phyloP scores from a whole-genome alignment of 1,140 invertebrate species.

The Phymastichus coffea region DNA sequence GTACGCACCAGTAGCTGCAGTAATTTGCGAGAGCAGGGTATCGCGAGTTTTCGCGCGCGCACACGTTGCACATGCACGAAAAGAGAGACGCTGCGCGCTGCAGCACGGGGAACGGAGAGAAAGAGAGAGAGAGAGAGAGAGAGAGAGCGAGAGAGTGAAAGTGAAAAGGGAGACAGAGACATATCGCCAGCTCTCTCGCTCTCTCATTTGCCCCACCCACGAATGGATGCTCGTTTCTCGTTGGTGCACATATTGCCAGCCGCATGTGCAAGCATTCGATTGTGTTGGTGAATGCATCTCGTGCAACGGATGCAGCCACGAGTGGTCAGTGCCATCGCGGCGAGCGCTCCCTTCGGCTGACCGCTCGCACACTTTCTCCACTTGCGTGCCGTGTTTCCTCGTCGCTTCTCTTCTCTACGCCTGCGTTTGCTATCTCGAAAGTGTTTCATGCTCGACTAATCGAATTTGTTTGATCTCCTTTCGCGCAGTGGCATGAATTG shows the following conservation, averaged over 20 bases:
- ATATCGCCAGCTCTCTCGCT: too few relatives aligned
- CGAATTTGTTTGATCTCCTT: too few relatives aligned
- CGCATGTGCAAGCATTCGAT: constrained; percentile 39
- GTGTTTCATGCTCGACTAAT: too few relatives aligned
- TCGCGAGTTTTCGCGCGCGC: neutral
- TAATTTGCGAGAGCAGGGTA: constrained; percentile 24
- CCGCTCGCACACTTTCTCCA: constrained; percentile 40
- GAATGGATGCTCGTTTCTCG: constrained; percentile 42
- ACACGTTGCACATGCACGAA: neutral
- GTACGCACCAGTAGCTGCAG: too few relatives aligned
- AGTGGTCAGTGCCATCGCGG: constrained; percentile 51
- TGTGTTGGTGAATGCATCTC: constrained; percentile 54
- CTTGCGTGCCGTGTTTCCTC: neutral
- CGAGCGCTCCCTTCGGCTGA: constrained; percentile 37
- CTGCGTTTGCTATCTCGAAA: too few relatives aligned
- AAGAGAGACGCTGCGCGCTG: neutral
- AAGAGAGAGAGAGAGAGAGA: constrained; percentile 12
- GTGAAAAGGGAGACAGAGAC: constrained; percentile 27
- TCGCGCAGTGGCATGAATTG: too few relatives aligned
- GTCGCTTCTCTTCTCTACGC: neutral
- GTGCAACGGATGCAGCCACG: constrained; percentile 50
- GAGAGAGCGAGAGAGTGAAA: constrained; percentile 22
- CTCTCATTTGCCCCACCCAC: constrained; percentile 44
- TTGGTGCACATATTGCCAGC: constrained; percentile 42
- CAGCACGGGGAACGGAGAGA: too few relatives aligned